Percentiles rank a stretch among this genome's conserved stretches.
Conservation (phyloP, 2,888 invertebrate species). For the Drosophila multiciliata region DNA sequence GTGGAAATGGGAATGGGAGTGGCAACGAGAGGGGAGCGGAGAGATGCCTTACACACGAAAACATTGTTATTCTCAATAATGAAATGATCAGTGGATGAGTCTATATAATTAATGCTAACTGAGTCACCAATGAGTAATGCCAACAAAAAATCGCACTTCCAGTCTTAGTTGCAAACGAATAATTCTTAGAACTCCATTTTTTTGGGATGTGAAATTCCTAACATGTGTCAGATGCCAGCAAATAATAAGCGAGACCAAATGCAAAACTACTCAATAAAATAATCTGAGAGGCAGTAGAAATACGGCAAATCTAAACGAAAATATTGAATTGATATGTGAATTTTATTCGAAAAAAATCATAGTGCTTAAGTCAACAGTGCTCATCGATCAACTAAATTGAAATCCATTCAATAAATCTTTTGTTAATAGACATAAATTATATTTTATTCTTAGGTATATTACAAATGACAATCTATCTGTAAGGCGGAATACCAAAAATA, state of each 20-base stretch:
- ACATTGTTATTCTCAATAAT: slow-evolving; percentile 30
- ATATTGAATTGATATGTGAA: not conserved
- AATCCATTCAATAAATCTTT: not conserved
- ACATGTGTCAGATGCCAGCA: slow-evolving; percentile 15
- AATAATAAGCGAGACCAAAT: slow-evolving; percentile 1
- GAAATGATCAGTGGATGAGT: slow-evolving; percentile 24
- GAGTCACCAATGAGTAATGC: slow-evolving; percentile 46
- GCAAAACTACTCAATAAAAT: slow-evolving; percentile 17
- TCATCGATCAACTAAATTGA: not conserved
- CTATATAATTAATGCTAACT: slow-evolving; percentile 68
- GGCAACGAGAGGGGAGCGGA: not conserved
- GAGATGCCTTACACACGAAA: slow-evolving; percentile 11
- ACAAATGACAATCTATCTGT: not conserved
- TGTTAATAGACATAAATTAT: not conserved
- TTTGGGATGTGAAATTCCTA: slow-evolving; percentile 36
- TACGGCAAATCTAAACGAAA: not conserved
- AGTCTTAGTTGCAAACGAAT: slow-evolving; percentile 4
- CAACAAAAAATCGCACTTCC: slow-evolving; percentile 4
- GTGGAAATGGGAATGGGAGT: not conserved
- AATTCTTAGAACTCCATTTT: slow-evolving; percentile 19
- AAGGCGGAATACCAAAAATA: not conserved
- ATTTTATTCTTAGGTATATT: not conserved
- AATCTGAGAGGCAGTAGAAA: not conserved
- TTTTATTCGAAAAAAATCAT: not conserved
- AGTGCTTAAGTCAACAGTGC: not conserved